Conservation (phyloP, 2,797 vertebrate genomes). For the Trichosurus vulpecula region DNA sequence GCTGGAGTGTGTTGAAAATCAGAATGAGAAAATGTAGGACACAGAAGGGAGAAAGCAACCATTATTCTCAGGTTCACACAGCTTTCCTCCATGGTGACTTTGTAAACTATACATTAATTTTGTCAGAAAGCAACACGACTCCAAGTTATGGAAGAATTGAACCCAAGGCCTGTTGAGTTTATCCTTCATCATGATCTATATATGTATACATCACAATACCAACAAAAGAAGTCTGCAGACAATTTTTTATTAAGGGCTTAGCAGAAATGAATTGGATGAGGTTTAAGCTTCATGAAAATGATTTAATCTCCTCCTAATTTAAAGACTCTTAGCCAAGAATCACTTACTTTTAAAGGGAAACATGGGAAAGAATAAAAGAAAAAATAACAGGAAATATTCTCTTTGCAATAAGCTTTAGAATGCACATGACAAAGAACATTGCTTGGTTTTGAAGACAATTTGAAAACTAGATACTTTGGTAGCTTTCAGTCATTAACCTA, state of each 20-base stretch:
- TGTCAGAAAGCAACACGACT: neutral
- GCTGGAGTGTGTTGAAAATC: slow-evolving; percentile 2
- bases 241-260: slow-evolving; percentile 50
- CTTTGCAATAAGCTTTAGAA: neutral
- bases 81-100: neutral
- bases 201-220: neutral
- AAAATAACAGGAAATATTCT: neutral
- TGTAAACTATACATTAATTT: neutral
- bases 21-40: neutral
- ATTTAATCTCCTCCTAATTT: slow-evolving; percentile 19
- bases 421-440: neutral
- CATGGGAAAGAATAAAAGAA: neutral
- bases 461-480: neutral
- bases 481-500: neutral
- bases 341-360: neutral
- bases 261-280: neutral
- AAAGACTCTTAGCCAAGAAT: slow-evolving; percentile 10
- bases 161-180: neutral
- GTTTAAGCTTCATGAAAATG: slow-evolving; percentile 1
- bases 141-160: slow-evolving; percentile 24
- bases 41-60: neutral
- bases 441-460: neutral
- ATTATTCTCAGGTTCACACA: neutral
- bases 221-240: neutral
- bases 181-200: neutral